Base-by-base conservation (phyloP, 2,888 invertebrate species). In the Drosophila silvestris region DNA sequence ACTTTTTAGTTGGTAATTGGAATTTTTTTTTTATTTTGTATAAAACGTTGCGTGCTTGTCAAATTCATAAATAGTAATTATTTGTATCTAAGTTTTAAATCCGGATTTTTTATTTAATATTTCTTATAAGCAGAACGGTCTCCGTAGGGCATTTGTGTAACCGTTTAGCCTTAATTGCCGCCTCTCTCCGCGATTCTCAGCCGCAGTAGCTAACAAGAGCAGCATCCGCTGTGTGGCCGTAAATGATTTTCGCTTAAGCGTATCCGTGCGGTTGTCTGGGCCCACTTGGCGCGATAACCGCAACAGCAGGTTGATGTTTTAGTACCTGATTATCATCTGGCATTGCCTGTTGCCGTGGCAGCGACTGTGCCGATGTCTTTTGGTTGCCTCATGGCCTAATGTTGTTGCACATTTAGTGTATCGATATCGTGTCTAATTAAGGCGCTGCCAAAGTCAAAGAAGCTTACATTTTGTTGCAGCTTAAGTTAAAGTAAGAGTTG, bases 401-500 rank as follows among this genome's bases (percentile, higher is more conserved):
- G 53, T 50, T 63, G 50, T 22, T 69, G 74, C 74, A 67, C 74
- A 74, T 72, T 79, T 69, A 66, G 70, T 57, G 44, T 70, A 85
- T 83, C 86, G 77, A 88, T 85, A 81, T 89, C 89, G 85, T 87
- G 88, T 74, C 81, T 88, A 82, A 86, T 90, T 86, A 86, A 81
- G 79, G 67, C 44, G 51, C 69, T 73, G 58, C 63, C 74, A 39
- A 70, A 61, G 32, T 58, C 53, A 58, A 67, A 63, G 62, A 60
- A 50, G 66, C 4, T 16, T 14, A 9, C 5, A 26, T 44, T 33
- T 14, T n/a, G 22, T 26, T 47, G 54, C 54, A 28, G 57, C 50
- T 66, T 12, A 39, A 54, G 14, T 62, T 63, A 53, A 76, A 65
- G 22, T 76, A 51, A 61, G 35, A 51, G 41, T 35, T 41, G 52